These are phyloP conservation scores for Lumbricus terrestris DNA, from an alignment of 2,888 invertebrate genomes.

Conservation along the genomic window DNA sequence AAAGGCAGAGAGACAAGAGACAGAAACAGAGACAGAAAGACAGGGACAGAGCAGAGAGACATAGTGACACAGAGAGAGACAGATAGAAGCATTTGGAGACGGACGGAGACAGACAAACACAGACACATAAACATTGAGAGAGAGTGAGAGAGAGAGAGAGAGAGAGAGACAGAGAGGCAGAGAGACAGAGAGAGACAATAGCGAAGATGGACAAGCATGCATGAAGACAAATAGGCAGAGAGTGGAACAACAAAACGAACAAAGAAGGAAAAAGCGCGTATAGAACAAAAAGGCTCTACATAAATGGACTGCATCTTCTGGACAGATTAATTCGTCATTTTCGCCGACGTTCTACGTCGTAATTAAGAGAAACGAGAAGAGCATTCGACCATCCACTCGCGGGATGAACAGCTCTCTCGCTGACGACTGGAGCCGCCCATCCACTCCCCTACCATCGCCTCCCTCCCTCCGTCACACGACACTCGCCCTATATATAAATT, in stretches of 20 bases:
- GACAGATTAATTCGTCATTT: background rate
- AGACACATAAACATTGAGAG: background rate
- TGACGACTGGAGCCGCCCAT: background rate
- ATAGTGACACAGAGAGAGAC: too few relatives aligned
- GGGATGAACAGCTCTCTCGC: background rate
- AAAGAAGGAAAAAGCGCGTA: background rate
- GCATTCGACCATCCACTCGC: background rate
- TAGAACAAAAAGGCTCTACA: background rate
- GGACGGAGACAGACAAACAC: background rate
- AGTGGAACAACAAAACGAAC: background rate
- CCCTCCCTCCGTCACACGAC: background rate
- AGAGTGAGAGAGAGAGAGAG: background rate
- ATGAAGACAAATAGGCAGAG: background rate
- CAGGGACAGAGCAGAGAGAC: too few relatives aligned
- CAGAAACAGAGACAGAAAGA: too few relatives aligned
- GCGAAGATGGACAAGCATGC: too few relatives aligned
- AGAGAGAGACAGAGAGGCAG: background rate
- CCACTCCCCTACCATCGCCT: background rate
- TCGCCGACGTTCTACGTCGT: background rate
- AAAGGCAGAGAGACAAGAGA: too few relatives aligned
- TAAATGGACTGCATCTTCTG: background rate
- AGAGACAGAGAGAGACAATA: background rate
- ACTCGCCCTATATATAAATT: background rate
- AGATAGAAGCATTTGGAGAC: too few relatives aligned
- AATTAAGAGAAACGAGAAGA: background rate